Evolutionary conservation across 2,888 invertebrate species (phyloP).

Genomic region (Caenorhabditis sulstoni): DNA sequence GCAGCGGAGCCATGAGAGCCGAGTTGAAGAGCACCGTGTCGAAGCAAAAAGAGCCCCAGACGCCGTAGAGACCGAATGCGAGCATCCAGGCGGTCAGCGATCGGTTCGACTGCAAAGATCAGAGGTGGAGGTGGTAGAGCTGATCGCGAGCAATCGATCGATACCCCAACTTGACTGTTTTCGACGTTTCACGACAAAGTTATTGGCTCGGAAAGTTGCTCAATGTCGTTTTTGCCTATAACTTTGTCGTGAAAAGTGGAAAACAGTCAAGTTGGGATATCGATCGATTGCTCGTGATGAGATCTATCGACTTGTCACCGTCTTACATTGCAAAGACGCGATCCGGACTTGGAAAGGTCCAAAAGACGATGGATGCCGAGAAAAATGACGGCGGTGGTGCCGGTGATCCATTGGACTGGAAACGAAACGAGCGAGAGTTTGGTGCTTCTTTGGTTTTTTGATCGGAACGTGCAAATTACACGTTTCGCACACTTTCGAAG

Average conservation of each 20-base stretch:
- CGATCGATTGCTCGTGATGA: too few species aligned
- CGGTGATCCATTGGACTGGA: constrained; percentile 49
- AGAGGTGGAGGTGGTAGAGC: background rate
- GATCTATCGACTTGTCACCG: background rate
- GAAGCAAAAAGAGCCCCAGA: constrained; percentile 36
- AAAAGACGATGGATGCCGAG: constrained; percentile 30
- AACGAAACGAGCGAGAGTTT: too few species aligned
- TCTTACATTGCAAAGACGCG: constrained; percentile 15
- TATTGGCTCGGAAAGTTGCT: too few species aligned
- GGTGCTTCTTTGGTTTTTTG: too few species aligned
- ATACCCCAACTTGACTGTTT: too few species aligned
- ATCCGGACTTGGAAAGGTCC: constrained; percentile 13
- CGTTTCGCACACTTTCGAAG: too few species aligned
- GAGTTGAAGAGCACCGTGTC: constrained; percentile 52
- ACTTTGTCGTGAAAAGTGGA: too few species aligned
- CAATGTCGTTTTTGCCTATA: too few species aligned
- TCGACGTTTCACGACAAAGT: too few species aligned
- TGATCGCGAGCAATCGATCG: too few species aligned
- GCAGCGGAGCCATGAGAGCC: constrained; percentile 39
- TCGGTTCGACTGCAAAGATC: background rate
- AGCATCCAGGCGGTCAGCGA: background rate
- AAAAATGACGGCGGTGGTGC: constrained; percentile 21
- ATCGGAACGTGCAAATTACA: too few species aligned
- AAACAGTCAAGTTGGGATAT: too few species aligned
- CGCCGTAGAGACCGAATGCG: constrained; percentile 12